These are phyloP conservation scores for Hyperopisus bebe DNA, from an alignment of 2,113 vertebrate species.

Conservation along the genomic window DNA sequence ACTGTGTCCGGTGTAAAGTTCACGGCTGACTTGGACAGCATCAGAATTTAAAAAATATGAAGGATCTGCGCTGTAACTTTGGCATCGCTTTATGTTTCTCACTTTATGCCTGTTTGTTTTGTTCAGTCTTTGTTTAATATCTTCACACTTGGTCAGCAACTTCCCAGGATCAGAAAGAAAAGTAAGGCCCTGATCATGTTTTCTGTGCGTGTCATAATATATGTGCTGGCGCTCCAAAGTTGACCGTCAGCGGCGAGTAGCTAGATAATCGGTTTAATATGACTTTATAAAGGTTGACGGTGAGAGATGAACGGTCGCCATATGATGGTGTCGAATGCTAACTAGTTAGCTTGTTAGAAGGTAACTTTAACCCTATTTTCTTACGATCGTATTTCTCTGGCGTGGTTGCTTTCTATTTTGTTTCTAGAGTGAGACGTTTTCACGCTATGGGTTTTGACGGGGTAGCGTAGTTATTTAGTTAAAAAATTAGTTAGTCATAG, in stretches of 20 bases:
- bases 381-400: not conserved
- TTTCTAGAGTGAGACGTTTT: not conserved
- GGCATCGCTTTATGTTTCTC: not conserved
- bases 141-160: not conserved
- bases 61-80: not conserved
- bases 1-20: slow-evolving; percentile 9
- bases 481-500: not conserved
- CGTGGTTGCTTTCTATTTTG: not conserved
- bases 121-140: not conserved
- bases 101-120: not conserved
- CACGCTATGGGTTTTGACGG: not conserved
- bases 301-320: not conserved
- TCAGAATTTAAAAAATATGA: not conserved
- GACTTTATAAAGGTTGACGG: not conserved
- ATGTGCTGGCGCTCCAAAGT: not conserved
- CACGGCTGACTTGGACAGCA: not conserved
- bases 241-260: not conserved
- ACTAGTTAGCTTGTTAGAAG: not conserved
- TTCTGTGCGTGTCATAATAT: not conserved
- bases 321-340: not conserved
- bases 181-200: not conserved
- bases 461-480: not conserved
- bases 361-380: not conserved
- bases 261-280: not conserved
- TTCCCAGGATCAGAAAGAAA: not conserved